A percentile compares a stretch with the other conserved stretches of the same genome.
Conservation (phyloP, 2,888 invertebrate genomes). For the Allygus modestus region DNA sequence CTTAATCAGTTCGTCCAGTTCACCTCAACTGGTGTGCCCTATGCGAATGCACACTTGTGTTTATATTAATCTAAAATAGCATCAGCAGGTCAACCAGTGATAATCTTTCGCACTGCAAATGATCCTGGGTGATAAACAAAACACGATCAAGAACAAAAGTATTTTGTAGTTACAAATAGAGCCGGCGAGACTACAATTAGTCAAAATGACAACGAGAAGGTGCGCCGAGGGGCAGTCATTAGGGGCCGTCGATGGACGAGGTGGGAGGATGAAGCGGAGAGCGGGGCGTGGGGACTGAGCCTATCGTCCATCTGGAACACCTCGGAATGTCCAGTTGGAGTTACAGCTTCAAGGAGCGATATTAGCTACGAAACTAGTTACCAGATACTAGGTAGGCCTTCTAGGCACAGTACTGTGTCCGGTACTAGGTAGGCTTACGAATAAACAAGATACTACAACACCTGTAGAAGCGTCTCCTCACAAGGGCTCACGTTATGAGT, state of each 20-base stretch:
- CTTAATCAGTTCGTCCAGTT: too few relatives aligned
- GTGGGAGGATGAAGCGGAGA: constrained; percentile 47
- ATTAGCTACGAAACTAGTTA: too few relatives aligned
- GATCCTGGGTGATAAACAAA: constrained; percentile 11
- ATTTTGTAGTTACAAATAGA: constrained; percentile 48
- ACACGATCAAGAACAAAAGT: not conserved
- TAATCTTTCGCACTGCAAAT: not conserved
- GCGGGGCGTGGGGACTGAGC: constrained; percentile 1
- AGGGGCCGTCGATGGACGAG: constrained; percentile 39
- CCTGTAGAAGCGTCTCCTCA: too few relatives aligned
- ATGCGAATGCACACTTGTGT: too few relatives aligned
- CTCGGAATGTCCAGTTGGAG: constrained; percentile 33
- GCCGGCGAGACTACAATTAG: constrained; percentile 53
- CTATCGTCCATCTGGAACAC: constrained; percentile 55
- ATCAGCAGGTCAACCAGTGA: not conserved
- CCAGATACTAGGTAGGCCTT: too few relatives aligned
- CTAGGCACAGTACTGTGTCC: too few relatives aligned
- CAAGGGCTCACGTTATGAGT: too few relatives aligned
- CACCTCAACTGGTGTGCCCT: too few relatives aligned
- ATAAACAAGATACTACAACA: too few relatives aligned
- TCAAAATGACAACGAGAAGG: constrained; percentile 47
- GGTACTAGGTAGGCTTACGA: too few relatives aligned
- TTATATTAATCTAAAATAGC: too few relatives aligned
- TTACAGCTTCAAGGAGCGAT: too few relatives aligned
- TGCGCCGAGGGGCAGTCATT: constrained; percentile 45